Evolutionary conservation across 2,888 invertebrate species (phyloP).

Genomic region (Tetragonula carbonaria): DNA sequence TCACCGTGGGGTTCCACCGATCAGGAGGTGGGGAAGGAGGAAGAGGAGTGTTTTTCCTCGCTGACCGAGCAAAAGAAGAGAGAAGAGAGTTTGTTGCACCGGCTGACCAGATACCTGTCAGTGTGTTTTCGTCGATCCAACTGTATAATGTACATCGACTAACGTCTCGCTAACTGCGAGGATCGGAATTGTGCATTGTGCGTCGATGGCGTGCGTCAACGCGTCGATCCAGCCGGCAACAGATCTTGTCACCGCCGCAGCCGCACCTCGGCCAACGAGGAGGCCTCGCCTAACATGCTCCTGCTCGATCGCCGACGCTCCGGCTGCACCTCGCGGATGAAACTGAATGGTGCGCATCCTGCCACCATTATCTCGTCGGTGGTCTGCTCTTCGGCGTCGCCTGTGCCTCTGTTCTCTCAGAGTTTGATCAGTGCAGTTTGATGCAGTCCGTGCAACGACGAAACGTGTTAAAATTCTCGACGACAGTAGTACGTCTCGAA

Average conservation of each 20-base stretch:
- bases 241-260: conserved; percentile 14
- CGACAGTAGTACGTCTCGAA: too few relatives aligned
- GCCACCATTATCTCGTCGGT: conserved; percentile 31
- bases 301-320: conserved; percentile 62
- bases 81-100: conserved; percentile 5
- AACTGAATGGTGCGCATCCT: conserved; percentile 75
- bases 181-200: conserved; percentile 54
- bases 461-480: too few relatives aligned
- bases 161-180: not conserved
- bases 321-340: conserved; percentile 71
- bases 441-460: not conserved
- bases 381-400: conserved; percentile 29
- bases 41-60: not conserved
- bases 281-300: conserved; percentile 55
- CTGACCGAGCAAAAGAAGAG: conserved; percentile 12
- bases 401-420: not conserved
- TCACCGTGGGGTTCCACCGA: conserved; percentile 9
- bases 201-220: conserved; percentile 53
- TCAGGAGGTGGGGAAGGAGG: not conserved
- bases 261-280: conserved; percentile 20
- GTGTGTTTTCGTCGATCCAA: conserved; percentile 12
- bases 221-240: conserved; percentile 19
- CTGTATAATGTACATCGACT: not conserved
- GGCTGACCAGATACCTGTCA: conserved; percentile 1
- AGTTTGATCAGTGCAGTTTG: too few relatives aligned